These are phyloP conservation scores for Pollenia griseotomentosa DNA, from an alignment of 2,888 invertebrate genomes.

Conservation along the genomic window DNA sequence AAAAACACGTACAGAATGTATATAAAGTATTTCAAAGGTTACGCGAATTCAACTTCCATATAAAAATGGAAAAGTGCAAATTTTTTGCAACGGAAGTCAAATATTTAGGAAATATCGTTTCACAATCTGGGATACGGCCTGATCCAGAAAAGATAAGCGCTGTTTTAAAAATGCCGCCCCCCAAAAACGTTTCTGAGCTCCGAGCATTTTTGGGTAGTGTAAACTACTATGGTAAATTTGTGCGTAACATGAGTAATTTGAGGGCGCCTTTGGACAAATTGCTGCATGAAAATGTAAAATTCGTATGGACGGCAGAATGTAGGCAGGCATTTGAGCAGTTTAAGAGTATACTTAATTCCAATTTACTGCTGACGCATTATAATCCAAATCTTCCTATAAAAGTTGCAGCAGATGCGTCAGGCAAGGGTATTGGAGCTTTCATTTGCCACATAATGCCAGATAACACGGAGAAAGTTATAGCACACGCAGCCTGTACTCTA, in stretches of 20 bases:
- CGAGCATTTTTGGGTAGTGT: constrained; percentile 5
- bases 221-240: too few species aligned
- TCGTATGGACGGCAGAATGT: constrained; percentile 4
- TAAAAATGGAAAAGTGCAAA: constrained; percentile 29
- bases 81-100: constrained; percentile 25
- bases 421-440: neutral
- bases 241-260: too few species aligned
- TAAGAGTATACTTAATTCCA: neutral
- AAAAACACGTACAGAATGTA: constrained; percentile 14
- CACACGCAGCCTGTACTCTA: constrained; percentile 25
- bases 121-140: too few species aligned
- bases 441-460: constrained; percentile 1
- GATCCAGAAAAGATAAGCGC: too few species aligned
- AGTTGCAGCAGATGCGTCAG: constrained; percentile 1
- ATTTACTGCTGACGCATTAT: neutral
- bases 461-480: constrained; percentile 3
- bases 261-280: constrained; percentile 25
- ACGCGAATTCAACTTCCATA: constrained; percentile 14
- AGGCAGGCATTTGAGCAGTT: neutral
- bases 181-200: constrained; percentile 11
- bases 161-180: constrained; percentile 17
- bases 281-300: too few species aligned
- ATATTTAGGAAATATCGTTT: constrained; percentile 11
- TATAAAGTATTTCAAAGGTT: neutral
- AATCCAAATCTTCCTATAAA: neutral